phyloP scores from a whole-genome alignment of 2,888 invertebrate genomes.

The Synergus umbraculus region DNA sequence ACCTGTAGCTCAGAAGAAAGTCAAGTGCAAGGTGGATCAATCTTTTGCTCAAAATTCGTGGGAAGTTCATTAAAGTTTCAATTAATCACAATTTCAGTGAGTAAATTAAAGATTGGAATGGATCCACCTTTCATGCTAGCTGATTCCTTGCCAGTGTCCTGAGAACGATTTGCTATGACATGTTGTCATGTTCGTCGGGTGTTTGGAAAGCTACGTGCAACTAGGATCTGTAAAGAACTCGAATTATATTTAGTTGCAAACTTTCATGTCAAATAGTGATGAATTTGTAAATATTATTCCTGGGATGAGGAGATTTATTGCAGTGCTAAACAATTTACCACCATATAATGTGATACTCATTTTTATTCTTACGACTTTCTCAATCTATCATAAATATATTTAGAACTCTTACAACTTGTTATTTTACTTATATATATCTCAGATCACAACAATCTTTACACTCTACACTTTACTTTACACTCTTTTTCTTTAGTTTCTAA shows the following conservation, averaged over 20 bases:
- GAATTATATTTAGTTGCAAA: conserved; percentile 50
- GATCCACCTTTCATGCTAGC: conserved; percentile 63
- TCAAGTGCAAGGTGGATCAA: conserved; percentile 66
- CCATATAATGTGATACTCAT: not conserved
- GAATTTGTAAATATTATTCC: not conserved
- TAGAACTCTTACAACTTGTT: no score
- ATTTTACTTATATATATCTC: no score
- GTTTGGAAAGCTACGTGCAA: conserved; percentile 57
- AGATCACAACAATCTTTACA: no score
- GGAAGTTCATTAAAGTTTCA: conserved; percentile 1
- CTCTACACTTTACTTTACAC: no score
- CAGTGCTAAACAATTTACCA: not conserved
- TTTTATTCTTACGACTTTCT: not conserved
- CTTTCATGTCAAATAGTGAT: conserved; percentile 52
- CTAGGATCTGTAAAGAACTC: conserved; percentile 57
- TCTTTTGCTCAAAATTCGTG: conserved; percentile 11
- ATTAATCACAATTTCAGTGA: conserved; percentile 21
- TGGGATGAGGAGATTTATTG: not conserved
- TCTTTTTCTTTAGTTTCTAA: no score
- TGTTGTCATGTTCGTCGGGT: conserved; percentile 58
- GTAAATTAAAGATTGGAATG: conserved; percentile 33
- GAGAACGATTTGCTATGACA: conserved; percentile 54
- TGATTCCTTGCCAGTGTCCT: conserved; percentile 49
- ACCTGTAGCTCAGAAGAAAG: conserved; percentile 61
- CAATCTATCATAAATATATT: no score